Base-by-base conservation (phyloP, 2,888 invertebrate species). In the Leptura quadrifasciata region DNA sequence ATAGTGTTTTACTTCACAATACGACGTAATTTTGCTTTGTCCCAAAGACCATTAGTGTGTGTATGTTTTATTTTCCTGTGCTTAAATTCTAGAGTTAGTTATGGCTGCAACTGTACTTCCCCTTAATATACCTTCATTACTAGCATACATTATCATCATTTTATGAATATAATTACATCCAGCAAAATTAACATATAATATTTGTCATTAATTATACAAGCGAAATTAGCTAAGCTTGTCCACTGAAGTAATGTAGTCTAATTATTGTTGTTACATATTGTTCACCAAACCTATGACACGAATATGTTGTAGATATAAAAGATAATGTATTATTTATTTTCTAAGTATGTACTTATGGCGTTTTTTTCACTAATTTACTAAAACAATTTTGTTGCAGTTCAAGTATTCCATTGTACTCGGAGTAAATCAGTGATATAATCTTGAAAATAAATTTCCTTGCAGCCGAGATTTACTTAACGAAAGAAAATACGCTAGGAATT, bases 101-200 rank as follows among this genome's bases (percentile, higher is more conserved):
- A 10, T 21, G 58, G 10, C 21, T 58, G 8, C 58, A 15, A n/a
- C 21, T 24, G 27, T 61, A 61, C 31, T 31, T 31, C 27, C 27
- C 27, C 27, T 31, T 2, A n/a, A 17, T 61, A 18, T 58, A 21
- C 2, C 60, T 31, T 10, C 17, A 17, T 9, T 61, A 61, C 15
- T 21, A 21, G 10, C 58, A 1, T 17, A 31, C 31, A 18, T 61
- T 61, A 61, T 61, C 31, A 31, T 27, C 31, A 24, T 61, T 61
- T 17, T 61, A 61, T 61, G 60, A 61, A 61, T 61, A 61, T 61
- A 61, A 61, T 61, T 31, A 61, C 60, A 12, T 10, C n/a, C 9
- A 17, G 47, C 31, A 31, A 27, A 61, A 61, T 61, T 61, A 61
- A 31, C 60, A 61, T 61, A 61, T 61, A 61, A 61, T 61, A 31